Percentiles rank a stretch among this genome's conserved stretches.
Conservation (phyloP, 2,888 invertebrate genomes). For the Lepidonotus clava region DNA sequence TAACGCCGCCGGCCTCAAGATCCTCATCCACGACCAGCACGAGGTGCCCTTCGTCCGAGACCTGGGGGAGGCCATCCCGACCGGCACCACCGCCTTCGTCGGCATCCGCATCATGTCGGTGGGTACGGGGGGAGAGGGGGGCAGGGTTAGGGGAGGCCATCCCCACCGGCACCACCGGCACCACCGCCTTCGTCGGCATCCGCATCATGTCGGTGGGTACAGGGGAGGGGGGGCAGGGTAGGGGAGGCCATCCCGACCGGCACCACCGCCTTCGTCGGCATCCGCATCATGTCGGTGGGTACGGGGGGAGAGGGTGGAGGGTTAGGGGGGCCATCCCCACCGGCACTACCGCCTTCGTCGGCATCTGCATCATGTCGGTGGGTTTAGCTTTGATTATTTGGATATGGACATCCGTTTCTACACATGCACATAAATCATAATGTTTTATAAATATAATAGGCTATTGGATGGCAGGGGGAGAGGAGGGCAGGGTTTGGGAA, state of each 20-base stretch:
- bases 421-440: too few species aligned
- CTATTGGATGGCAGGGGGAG: too few species aligned
- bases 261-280: not conserved
- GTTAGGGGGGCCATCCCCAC: slow-evolving; percentile 21
- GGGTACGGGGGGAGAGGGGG: too few species aligned
- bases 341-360: slow-evolving; percentile 2
- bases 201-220: not conserved
- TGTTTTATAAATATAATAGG: too few species aligned
- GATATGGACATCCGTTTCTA: too few species aligned
- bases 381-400: too few species aligned
- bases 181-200: not conserved
- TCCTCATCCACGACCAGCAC: slow-evolving; percentile 39
- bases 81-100: not conserved
- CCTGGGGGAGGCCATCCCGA: slow-evolving; percentile 29
- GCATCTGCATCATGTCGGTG: not conserved
- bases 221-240: too few species aligned
- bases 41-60: slow-evolving; percentile 35
- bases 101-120: not conserved
- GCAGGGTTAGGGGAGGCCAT: slow-evolving; percentile 31
- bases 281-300: not conserved
- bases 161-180: slow-evolving; percentile 4
- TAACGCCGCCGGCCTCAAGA: slow-evolving; percentile 34
- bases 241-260: slow-evolving; percentile 30
- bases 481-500: too few species aligned
- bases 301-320: too few species aligned